phyloP scores from a whole-genome alignment of 2,113 vertebrate genomes.

The Cygnus buccinator region DNA sequence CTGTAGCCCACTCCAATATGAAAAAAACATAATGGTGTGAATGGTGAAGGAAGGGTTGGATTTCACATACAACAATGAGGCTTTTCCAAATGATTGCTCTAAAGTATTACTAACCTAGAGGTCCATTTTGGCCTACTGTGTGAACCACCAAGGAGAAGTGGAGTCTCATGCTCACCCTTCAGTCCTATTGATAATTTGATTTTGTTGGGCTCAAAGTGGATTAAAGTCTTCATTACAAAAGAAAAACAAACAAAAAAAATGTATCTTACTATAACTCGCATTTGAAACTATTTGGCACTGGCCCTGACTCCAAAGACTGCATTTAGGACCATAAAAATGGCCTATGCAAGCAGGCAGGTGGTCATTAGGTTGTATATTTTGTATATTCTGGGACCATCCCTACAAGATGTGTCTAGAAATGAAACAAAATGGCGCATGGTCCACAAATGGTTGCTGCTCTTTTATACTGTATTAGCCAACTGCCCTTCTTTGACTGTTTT shows the following conservation, averaged over 20 bases:
- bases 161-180: conserved; percentile 67
- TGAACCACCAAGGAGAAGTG: conserved; percentile 63
- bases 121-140: conserved; percentile 54
- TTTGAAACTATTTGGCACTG: conserved; percentile 79
- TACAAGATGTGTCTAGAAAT: conserved; percentile 76
- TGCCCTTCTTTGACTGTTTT: conserved; percentile 82
- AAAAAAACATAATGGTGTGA: conserved; percentile 21
- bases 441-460: conserved; percentile 78
- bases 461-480: conserved; percentile 76
- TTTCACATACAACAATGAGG: conserved; percentile 61
- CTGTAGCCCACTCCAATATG: conserved; percentile 46
- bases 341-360: conserved; percentile 79
- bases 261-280: conserved; percentile 55
- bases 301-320: conserved; percentile 84
- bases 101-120: conserved; percentile 51
- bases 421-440: conserved; percentile 72
- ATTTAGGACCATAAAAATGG: conserved; percentile 79
- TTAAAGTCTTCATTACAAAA: conserved; percentile 59
- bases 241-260: conserved; percentile 13
- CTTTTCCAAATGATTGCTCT: conserved; percentile 53
- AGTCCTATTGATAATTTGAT: conserved; percentile 57
- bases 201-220: conserved; percentile 65
- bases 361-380: conserved; percentile 84
- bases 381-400: conserved; percentile 83
- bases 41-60: conserved; percentile 62